Conservation (phyloP, 2,888 invertebrate species). For the Clusia tigrina region DNA sequence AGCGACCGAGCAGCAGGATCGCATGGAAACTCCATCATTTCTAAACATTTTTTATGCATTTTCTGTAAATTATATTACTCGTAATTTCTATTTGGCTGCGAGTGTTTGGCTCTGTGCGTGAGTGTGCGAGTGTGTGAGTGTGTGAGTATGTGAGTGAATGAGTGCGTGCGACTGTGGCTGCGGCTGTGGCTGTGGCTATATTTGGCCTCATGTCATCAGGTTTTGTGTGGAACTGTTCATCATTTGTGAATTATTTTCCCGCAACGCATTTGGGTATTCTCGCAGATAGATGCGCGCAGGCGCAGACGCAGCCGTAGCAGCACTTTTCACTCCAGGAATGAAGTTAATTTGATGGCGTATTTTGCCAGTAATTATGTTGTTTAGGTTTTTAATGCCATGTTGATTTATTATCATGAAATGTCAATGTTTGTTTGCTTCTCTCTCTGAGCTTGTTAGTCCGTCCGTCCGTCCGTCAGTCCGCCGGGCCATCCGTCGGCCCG, state of each 20-base stretch:
- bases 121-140: too few species aligned
- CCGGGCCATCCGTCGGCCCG: too few species aligned
- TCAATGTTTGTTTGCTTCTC: conserved; percentile 46
- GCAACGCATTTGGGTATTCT: too few species aligned
- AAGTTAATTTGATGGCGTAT: conserved; percentile 25
- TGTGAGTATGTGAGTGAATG: too few species aligned
- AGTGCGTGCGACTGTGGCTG: too few species aligned
- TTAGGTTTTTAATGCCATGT: conserved; percentile 36
- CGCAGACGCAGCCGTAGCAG: too few species aligned
- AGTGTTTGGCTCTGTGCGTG: background rate
- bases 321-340: conserved; percentile 48
- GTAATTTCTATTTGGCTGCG: conserved; percentile 17
- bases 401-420: conserved; percentile 54
- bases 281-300: too few species aligned
- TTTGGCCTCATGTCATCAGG: conserved; percentile 9
- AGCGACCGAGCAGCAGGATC: conserved; percentile 23
- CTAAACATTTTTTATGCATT: conserved; percentile 27
- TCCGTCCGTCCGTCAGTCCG: too few species aligned
- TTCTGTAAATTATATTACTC: conserved; percentile 9
- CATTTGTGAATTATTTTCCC: background rate
- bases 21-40: conserved; percentile 50
- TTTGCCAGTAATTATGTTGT: conserved; percentile 13
- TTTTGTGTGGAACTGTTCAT: background rate
- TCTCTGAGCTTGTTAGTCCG: too few species aligned
- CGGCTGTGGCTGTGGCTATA: too few species aligned